Evolutionary conservation across 2,797 vertebrate genomes (phyloP).

Genomic region (Microchirus variegatus): DNA sequence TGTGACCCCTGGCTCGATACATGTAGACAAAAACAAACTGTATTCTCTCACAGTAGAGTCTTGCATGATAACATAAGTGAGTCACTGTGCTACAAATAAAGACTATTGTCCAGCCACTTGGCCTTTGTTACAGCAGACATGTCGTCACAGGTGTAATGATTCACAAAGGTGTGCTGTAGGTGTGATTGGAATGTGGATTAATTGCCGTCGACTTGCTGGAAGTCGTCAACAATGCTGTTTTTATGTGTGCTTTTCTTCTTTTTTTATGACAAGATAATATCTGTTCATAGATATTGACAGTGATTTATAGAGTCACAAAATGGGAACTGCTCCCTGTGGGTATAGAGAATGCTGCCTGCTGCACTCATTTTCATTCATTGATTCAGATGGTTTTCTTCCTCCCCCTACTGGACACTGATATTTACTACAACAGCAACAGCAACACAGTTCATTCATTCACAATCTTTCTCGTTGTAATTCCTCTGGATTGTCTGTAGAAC

Average conservation of each 20-base stretch:
- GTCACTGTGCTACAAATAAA: no score
- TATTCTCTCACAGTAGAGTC: no score
- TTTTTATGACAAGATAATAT: not conserved
- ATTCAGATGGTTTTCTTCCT: not conserved
- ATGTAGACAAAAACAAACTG: no score
- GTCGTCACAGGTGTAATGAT: no score
- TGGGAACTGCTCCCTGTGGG: not conserved
- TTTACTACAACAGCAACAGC: slow-evolving; percentile 4
- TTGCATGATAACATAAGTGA: no score
- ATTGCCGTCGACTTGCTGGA: not conserved
- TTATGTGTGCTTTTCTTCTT: not conserved
- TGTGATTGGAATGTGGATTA: not conserved
- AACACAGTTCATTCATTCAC: slow-evolving; percentile 9
- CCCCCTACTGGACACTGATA: slow-evolving; percentile 40
- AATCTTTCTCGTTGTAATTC: slow-evolving; percentile 9
- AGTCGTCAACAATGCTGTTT: no score
- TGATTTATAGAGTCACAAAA: not conserved
- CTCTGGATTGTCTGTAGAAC: slow-evolving; percentile 14
- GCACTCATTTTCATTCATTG: not conserved
- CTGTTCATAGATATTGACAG: not conserved
- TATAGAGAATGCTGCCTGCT: not conserved
- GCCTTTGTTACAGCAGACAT: not conserved
- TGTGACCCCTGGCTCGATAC: no score
- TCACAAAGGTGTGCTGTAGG: no score
- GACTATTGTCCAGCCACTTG: no score